phyloP scores from a whole-genome alignment of 1,140 invertebrate genomes.

The Harpegnathos saltator region DNA sequence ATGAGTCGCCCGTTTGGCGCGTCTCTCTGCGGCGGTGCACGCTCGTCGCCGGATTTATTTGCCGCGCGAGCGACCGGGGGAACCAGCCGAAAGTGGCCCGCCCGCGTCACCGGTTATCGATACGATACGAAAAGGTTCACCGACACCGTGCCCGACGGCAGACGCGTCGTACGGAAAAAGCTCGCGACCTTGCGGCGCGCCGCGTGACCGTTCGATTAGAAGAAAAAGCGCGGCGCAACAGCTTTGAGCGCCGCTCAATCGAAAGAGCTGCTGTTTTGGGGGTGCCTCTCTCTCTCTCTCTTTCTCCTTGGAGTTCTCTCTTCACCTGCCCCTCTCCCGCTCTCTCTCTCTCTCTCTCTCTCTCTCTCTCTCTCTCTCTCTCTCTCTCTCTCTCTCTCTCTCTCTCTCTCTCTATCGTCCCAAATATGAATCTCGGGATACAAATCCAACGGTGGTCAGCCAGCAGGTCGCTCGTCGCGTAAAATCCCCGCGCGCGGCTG shows the following conservation, averaged over 20 bases:
- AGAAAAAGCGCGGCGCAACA: conserved; percentile 14
- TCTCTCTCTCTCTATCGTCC: conserved; percentile 5
- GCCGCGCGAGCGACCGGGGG: not conserved
- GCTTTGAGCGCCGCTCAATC: conserved; percentile 46
- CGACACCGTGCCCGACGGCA: not conserved
- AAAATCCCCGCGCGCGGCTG: not conserved
- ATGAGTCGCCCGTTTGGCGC: not conserved
- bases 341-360: not conserved
- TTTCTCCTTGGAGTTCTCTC: not conserved
- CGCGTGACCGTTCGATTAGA: conserved; percentile 32
- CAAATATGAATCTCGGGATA: conserved; percentile 42
- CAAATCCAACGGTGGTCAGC: not conserved
- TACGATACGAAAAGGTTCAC: not conserved
- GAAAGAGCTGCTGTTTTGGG: not conserved
- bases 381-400: not conserved
- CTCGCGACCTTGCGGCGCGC: conserved; percentile 15
- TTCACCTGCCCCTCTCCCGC: too few relatives aligned
- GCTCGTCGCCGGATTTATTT: not conserved
- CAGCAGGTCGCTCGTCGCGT: not conserved
- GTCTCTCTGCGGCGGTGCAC: too few relatives aligned
- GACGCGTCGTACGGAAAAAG: conserved; percentile 12
- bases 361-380: conserved; percentile 2
- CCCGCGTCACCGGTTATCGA: not conserved
- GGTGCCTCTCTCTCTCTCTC: not conserved
- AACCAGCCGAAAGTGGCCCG: not conserved